Evolutionary conservation across 2,113 vertebrate species (phyloP), one percentile per base, ranked within the genome.

Genomic region (Beaufortia kweichowensis): DNA sequence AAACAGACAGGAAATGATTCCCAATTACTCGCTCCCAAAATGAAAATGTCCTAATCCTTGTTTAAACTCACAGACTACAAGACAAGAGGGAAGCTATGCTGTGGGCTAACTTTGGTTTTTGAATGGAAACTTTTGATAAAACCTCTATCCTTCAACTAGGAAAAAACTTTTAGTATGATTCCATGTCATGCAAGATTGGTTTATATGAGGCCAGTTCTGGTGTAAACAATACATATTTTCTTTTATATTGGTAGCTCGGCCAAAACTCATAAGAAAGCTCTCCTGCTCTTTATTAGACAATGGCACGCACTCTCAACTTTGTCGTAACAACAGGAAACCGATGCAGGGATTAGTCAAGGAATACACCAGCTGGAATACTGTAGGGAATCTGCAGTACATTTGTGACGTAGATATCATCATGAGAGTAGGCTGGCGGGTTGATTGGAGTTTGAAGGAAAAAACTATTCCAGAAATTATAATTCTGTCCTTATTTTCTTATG

Each of bases 221-320:
- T 63, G 76, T 72, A 79, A 82, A 83, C 81, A 68, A 70, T 77
- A 77, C 63, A 76, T 41, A 72, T 82, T 80, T 74, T 80, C 70
- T 81, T 85, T 83, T 79, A 79, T 77, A 76, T 77, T 66, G 74
- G 75, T 64, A 48, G 82, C 81, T 76, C 71, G 65, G 84, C 84
- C 86, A 85, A 81, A 83, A 83, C 79, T 82, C 81, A 73, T 84
- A 83, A 82, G 65, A 83, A 76, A 80, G 82, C 75, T 71, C 82
- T 83, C 70, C 82, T 85, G 81, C 67, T 82, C 75, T 83, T 84
- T 84, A 85, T 84, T 83, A 79, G 79, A 57, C 74, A 67, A 70
- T 46, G 66, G 82, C 85, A 87, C 82, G 85, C 81, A 86, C 70
- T 74, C 77, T 85, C 29, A 19, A 73, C 65, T 73, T 65, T 78